These are phyloP conservation scores for Reinhardtius hippoglossoides DNA, from an alignment of 2,113 vertebrate genomes.

Conservation along the genomic window DNA sequence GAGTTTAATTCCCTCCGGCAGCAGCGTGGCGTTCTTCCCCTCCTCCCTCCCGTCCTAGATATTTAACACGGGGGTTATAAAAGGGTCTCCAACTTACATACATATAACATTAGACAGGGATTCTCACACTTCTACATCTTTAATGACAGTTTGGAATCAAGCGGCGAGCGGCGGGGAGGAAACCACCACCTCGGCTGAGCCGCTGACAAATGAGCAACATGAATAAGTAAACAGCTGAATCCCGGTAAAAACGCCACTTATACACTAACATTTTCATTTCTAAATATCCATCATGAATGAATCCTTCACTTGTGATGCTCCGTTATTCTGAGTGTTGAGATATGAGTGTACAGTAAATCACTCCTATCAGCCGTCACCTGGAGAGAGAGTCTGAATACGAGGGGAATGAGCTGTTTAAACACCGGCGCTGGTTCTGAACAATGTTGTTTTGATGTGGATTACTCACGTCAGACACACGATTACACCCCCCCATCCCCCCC, in stretches of 20 bases:
- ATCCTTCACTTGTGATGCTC: too few relatives aligned
- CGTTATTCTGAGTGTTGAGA: not conserved
- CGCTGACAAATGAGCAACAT: not conserved
- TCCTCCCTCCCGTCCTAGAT: not conserved
- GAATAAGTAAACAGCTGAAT: not conserved
- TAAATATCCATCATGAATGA: not conserved
- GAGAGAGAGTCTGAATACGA: not conserved
- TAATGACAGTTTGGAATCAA: conserved; percentile 5
- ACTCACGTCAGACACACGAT: too few relatives aligned
- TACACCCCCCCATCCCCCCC: too few relatives aligned
- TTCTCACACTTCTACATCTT: conserved; percentile 2
- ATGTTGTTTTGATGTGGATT: too few relatives aligned
- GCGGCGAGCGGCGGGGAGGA: not conserved
- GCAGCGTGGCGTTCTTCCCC: not conserved
- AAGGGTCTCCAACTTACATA: not conserved
- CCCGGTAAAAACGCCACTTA: not conserved
- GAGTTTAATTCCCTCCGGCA: conserved; percentile 14
- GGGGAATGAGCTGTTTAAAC: too few relatives aligned
- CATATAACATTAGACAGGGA: not conserved
- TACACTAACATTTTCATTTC: not conserved
- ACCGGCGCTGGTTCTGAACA: too few relatives aligned
- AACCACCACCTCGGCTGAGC: not conserved
- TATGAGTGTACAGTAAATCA: not conserved
- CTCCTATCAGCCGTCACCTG: not conserved
- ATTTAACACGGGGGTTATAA: not conserved